Conservation (phyloP, 2,113 vertebrate genomes). For the Bostrychus sinensis region DNA sequence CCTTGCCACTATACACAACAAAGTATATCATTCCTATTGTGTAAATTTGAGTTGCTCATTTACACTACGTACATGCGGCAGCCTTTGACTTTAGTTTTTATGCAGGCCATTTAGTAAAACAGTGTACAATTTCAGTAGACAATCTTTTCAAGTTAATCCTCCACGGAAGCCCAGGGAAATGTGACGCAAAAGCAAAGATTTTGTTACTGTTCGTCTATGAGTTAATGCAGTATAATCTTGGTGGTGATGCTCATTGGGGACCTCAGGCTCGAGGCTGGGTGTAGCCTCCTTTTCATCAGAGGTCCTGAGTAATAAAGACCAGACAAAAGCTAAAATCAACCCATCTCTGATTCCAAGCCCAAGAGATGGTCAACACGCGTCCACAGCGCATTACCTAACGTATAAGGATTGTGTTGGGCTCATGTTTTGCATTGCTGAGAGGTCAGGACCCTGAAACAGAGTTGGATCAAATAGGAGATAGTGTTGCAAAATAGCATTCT, state of each 20-base stretch:
- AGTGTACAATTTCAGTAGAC: constrained; percentile 21
- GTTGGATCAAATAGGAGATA: constrained; percentile 54
- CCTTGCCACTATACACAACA: too few relatives aligned
- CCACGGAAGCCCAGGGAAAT: constrained; percentile 36
- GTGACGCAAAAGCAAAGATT: constrained; percentile 39
- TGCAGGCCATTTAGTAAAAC: neutral
- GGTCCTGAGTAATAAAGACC: constrained; percentile 61
- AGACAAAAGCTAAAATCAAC: constrained; percentile 61
- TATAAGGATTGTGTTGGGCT: constrained; percentile 54
- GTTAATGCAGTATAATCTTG: constrained; percentile 41
- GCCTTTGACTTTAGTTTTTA: neutral
- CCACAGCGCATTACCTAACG: constrained; percentile 64
- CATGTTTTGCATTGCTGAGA: constrained; percentile 59
- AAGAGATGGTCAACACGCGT: constrained; percentile 63
- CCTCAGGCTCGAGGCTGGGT: constrained; percentile 35
- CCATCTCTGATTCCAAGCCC: constrained; percentile 56
- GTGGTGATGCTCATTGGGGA: constrained; percentile 45
- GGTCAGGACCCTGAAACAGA: constrained; percentile 56
- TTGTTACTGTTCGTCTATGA: constrained; percentile 43
- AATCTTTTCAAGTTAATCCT: constrained; percentile 16
- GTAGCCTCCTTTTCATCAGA: constrained; percentile 51
- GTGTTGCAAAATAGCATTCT: constrained; percentile 60
- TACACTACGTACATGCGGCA: neutral
- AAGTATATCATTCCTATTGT: too few relatives aligned
- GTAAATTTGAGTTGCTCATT: too few relatives aligned